Conservation (phyloP, 2,888 invertebrate species). For the Anthophora plumipes region DNA sequence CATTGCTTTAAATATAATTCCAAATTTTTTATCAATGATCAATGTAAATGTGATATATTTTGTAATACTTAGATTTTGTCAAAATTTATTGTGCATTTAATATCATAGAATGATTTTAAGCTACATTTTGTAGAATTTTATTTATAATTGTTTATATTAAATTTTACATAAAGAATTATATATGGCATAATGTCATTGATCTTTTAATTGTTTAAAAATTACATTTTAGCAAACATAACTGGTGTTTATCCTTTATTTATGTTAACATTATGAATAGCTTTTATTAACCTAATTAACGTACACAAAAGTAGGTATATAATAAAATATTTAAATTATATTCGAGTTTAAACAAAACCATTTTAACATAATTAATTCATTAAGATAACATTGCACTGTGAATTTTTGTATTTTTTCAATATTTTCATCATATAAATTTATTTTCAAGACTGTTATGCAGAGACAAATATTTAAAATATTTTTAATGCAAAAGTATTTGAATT, state of each 20-base stretch:
- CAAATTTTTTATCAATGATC: not conserved
- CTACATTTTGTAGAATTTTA: conserved; percentile 25
- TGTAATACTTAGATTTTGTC: conserved; percentile 27
- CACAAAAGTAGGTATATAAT: not conserved
- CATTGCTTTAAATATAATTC: conserved; percentile 15
- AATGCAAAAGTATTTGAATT: conserved; percentile 8
- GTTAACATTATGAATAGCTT: not conserved
- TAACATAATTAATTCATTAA: not conserved
- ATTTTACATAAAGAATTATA: conserved; percentile 11
- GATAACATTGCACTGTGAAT: not conserved
- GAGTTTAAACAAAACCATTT: not conserved
- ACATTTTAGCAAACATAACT: conserved; percentile 9
- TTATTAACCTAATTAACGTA: not conserved
- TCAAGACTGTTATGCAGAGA: not conserved
- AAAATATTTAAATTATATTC: not conserved
- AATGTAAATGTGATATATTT: conserved; percentile 34
- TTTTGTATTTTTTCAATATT: not conserved
- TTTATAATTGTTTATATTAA: conserved; percentile 36
- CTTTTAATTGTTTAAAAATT: conserved; percentile 25
- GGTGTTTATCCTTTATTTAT: conserved; percentile 9
- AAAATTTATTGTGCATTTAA: conserved; percentile 28
- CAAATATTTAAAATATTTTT: not conserved
- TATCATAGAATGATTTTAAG: conserved; percentile 21
- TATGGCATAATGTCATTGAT: conserved; percentile 4
- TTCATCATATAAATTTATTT: not conserved